Evolutionary conservation across 2,113 vertebrate species (phyloP).

Genomic region (Phocoena sinus): DNA sequence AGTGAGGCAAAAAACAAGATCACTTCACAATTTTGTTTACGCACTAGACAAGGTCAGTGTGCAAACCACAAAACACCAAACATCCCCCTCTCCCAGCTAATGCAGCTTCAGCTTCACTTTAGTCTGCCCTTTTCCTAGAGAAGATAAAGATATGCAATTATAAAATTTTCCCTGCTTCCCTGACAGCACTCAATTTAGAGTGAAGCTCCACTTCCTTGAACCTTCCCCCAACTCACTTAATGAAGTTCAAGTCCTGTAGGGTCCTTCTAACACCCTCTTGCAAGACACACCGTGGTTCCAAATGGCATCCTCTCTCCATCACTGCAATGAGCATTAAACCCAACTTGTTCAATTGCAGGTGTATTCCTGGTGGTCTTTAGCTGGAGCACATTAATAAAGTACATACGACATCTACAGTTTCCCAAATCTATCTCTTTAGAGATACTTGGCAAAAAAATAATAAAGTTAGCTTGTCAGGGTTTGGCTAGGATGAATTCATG

Average conservation of each 20-base stretch:
- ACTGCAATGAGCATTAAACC: neutral
- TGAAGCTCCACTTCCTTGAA: neutral
- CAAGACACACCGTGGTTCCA: neutral
- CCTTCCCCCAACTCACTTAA: neutral
- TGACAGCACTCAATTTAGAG: neutral
- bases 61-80: constrained; percentile 12
- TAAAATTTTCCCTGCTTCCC: neutral
- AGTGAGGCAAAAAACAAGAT: constrained; percentile 3
- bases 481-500: constrained; percentile 16
- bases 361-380: neutral
- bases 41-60: neutral
- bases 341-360: neutral
- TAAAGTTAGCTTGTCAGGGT: neutral
- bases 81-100: neutral
- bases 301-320: neutral
- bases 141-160: neutral
- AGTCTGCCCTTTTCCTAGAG: neutral
- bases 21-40: neutral
- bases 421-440: constrained; percentile 6
- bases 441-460: constrained; percentile 4
- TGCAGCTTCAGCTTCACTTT: neutral
- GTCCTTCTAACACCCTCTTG: neutral
- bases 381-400: neutral
- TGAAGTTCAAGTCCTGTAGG: neutral
- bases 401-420: neutral